These are phyloP conservation scores for Sinotaia quadrata DNA, from an alignment of 2,888 invertebrate species.

Conservation along the genomic window DNA sequence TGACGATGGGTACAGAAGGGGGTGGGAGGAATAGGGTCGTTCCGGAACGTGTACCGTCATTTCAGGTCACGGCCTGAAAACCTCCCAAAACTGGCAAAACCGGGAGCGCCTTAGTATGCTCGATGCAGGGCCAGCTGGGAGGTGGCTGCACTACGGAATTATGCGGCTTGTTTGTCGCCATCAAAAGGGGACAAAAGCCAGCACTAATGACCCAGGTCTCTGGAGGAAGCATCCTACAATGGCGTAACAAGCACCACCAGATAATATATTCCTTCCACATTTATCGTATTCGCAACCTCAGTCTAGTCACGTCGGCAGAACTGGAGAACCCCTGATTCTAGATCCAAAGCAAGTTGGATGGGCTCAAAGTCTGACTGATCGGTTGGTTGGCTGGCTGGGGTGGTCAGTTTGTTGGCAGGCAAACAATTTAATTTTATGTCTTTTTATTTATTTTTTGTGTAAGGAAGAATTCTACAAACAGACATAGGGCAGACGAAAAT, in stretches of 20 bases:
- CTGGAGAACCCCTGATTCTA: too few species aligned
- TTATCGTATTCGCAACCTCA: constrained; percentile 20
- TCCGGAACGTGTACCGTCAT: constrained; percentile 5
- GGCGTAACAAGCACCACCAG: constrained; percentile 24
- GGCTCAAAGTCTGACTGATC: too few species aligned
- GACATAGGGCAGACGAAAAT: too few species aligned
- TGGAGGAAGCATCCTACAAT: constrained; percentile 19
- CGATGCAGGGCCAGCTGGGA: constrained; percentile 16
- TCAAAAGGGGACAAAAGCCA: constrained; percentile 30
- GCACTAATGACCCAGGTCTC: constrained; percentile 25
- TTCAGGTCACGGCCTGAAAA: constrained; percentile 4
- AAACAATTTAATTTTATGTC: too few species aligned
- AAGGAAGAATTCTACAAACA: too few species aligned
- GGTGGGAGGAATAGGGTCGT: too few species aligned
- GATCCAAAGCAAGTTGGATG: too few species aligned
- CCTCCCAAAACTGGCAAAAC: too few species aligned
- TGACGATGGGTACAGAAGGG: too few species aligned
- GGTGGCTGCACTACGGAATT: constrained; percentile 28
- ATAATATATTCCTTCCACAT: constrained; percentile 27
- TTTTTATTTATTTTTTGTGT: too few species aligned
- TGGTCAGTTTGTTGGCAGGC: too few species aligned
- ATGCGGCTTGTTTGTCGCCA: constrained; percentile 30
- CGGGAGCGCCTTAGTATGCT: constrained; percentile 23
- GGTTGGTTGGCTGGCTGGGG: too few species aligned
- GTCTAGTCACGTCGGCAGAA: constrained; percentile 22